Evolutionary conservation across 2,113 vertebrate species (phyloP).

Genomic region (Uria aalge): DNA sequence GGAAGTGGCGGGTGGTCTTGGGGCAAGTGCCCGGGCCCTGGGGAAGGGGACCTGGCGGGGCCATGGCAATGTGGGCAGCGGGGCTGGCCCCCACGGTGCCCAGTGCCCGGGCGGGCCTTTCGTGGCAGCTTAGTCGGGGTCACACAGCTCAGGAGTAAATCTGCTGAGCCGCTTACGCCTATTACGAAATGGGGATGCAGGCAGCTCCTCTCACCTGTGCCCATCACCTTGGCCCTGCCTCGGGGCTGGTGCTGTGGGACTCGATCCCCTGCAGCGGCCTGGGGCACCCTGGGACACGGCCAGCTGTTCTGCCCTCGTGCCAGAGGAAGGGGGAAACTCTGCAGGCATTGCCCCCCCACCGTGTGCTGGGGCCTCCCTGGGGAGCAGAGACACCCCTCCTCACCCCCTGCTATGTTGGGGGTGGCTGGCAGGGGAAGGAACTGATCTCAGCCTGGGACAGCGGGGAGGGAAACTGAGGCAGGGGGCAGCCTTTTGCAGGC

Average conservation of each 20-base stretch:
- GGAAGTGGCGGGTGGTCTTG: background rate
- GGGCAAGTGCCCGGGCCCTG: background rate
- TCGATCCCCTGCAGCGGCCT: rapidly evolving
- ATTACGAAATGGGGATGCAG: background rate
- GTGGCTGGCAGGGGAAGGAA: background rate
- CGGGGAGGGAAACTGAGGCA: background rate
- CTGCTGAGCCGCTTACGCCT: constrained; percentile 5
- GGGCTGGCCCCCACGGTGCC: background rate
- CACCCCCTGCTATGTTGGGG: rapidly evolving
- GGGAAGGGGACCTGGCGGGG: too few relatives aligned
- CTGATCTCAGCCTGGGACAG: background rate
- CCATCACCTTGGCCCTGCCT: background rate
- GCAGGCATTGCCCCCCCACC: rapidly evolving
- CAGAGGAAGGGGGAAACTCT: background rate
- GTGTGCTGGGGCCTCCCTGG: background rate
- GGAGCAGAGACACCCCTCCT: background rate
- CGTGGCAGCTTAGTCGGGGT: background rate
- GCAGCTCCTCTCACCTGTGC: background rate
- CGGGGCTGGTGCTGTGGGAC: background rate
- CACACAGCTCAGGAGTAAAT: constrained; percentile 2
- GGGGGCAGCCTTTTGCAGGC: background rate
- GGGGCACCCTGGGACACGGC: background rate
- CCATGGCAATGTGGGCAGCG: rapidly evolving
- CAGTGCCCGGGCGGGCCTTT: background rate
- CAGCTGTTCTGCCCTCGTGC: background rate